Percentiles rank a stretch among this genome's conserved stretches.
phyloP scores from a whole-genome alignment of 2,888 invertebrate species.

The Calameuta pallipes region DNA sequence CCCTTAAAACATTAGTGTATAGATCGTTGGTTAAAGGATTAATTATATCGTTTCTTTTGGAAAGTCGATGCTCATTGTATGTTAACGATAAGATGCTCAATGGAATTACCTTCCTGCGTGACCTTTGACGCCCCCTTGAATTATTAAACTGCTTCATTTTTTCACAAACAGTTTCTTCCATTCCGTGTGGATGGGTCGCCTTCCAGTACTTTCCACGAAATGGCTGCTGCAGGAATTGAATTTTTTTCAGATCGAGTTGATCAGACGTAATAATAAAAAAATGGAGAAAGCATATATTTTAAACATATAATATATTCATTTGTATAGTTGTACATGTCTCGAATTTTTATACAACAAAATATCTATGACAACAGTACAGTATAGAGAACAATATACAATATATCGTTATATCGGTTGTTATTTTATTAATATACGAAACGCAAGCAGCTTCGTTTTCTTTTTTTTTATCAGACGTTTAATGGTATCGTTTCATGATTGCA shows the following conservation, averaged over 20 bases:
- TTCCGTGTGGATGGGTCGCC: background rate
- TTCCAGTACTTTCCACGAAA: background rate
- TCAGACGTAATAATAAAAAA: background rate
- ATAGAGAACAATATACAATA: slow-evolving; percentile 57
- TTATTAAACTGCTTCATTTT: background rate
- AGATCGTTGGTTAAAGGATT: background rate
- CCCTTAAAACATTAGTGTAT: background rate
- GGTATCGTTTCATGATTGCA: slow-evolving; percentile 45
- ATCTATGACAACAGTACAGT: slow-evolving; percentile 63
- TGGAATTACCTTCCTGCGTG: background rate
- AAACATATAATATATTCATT: slow-evolving; percentile 65
- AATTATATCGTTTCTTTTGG: background rate
- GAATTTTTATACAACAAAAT: slow-evolving; percentile 61
- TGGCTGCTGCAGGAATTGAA: background rate
- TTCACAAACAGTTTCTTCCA: background rate
- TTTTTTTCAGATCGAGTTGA: background rate
- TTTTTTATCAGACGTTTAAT: slow-evolving; percentile 36
- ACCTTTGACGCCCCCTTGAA: background rate
- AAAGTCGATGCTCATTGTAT: background rate
- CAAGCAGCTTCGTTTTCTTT: slow-evolving; percentile 46
- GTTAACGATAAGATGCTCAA: background rate
- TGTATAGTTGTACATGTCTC: slow-evolving; percentile 59
- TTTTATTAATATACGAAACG: slow-evolving; percentile 49
- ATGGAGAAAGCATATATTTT: slow-evolving; percentile 44
- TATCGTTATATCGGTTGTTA: slow-evolving; percentile 52